phyloP scores from a whole-genome alignment of 2,797 vertebrate species.

The Melanogrammus aeglefinus region DNA sequence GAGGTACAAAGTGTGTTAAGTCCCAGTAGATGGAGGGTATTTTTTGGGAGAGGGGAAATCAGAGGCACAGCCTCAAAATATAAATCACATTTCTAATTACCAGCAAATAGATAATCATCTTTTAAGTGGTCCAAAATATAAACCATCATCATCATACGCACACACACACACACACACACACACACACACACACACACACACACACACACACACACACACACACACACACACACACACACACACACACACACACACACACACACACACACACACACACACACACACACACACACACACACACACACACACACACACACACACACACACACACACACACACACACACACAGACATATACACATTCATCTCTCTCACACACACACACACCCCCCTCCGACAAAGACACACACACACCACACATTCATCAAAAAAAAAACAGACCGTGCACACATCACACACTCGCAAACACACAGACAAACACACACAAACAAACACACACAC shows the following conservation, averaged over 20 bases:
- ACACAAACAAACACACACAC: neutral
- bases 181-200: no score
- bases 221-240: no score
- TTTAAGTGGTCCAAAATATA: neutral
- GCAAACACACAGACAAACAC: no score
- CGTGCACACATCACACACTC: no score
- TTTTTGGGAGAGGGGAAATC: conserved; percentile 32
- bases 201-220: no score
- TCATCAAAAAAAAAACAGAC: conserved; percentile 39
- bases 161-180: neutral
- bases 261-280: neutral
- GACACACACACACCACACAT: neutral
- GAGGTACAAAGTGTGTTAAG: conserved; percentile 49
- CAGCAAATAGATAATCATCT: conserved; percentile 27
- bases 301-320: no score
- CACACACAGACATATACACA: no score
- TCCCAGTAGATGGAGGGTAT: conserved; percentile 54
- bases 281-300: neutral
- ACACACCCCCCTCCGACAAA: no score
- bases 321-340: no score
- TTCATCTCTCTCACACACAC: no score
- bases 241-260: neutral
- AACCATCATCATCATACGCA: neutral
- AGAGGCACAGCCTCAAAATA: conserved; percentile 56
- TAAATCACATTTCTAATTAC: conserved; percentile 62